Evolutionary conservation across 2,888 invertebrate species (phyloP).

Genomic region (Tetragonula carbonaria): DNA sequence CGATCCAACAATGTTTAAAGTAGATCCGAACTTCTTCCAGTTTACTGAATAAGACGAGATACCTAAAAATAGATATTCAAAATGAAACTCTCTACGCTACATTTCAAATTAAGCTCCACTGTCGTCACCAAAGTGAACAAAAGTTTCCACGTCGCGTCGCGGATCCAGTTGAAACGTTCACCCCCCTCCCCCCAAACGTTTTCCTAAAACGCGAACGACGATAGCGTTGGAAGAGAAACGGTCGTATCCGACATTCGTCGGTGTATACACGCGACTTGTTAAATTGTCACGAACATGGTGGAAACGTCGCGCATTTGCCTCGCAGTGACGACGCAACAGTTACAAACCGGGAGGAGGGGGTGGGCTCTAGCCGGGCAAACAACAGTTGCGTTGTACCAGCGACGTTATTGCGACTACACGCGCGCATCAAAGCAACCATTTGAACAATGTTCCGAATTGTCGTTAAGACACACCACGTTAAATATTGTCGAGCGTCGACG

Average conservation of each 20-base stretch:
- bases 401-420: slow-evolving; percentile 49
- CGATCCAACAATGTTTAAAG: no score
- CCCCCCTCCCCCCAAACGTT: no score
- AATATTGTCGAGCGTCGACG: slow-evolving; percentile 33
- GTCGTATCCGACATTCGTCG: slow-evolving; percentile 3
- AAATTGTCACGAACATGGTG: slow-evolving; percentile 42
- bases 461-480: slow-evolving; percentile 48
- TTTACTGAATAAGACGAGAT: no score
- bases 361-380: slow-evolving; percentile 12
- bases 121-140: no score
- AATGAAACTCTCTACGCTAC: no score
- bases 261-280: slow-evolving; percentile 34
- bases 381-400: slow-evolving; percentile 42
- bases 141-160: no score
- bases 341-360: neutral
- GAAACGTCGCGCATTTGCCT: slow-evolving; percentile 25
- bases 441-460: slow-evolving; percentile 41
- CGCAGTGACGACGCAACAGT: slow-evolving; percentile 30
- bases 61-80: no score
- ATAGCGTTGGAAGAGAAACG: neutral
- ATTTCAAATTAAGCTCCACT: no score
- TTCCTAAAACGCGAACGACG: neutral
- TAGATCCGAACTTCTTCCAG: no score
- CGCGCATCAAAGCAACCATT: slow-evolving; percentile 46
- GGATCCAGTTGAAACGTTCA: no score